Base-by-base conservation (phyloP, 1,140 invertebrate genomes). In the Bombus pascuorum region DNA sequence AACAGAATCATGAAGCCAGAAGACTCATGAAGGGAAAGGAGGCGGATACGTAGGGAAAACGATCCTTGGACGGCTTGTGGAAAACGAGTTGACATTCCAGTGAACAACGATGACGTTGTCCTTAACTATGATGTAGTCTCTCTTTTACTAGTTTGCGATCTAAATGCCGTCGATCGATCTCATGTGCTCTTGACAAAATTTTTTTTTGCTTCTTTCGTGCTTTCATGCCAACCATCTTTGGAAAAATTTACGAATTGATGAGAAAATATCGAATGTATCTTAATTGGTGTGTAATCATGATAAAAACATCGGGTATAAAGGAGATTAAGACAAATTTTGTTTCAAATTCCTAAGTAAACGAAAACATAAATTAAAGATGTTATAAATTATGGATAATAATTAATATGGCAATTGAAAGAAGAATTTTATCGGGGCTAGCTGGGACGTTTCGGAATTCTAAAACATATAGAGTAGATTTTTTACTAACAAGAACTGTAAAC, bases 41-140 rank as follows among this genome's bases (percentile, higher is more conserved):
- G 39, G 18, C 10, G 39, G n/a, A 25, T 68, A 81, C 81, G 89
- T 71, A 85, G 75, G 81, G 85, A 82, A 86, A 90, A 90, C 87
- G 79, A 72, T 73, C 81, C 85, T 74, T 70, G 79, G 86, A 82
- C 65, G 82, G 83, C 76, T 90, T 78, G 81, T 87, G 87, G 91
- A 93, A 92, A 93, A 90, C 89, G 90, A 91, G 86, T 88, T 89
- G 90, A 87, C 87, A 92, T 92, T 92, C 91, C 89, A 86, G 74
- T 84, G 81, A 91, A 87, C 88, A 87, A 85, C 91, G 91, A 92
- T 90, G 86, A 86, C 73, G 84, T 78, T 78, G 83, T 85, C 73
- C 83, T 83, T 86, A 89, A 86, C 84, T 73, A 87, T 68, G 70
- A 78, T 28, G 75, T 76, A 53, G 75, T 25, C n/a, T 81, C n/a